Evolutionary conservation across 2,888 invertebrate genomes (phyloP).

Genomic region (Parascotia fuliginaria): DNA sequence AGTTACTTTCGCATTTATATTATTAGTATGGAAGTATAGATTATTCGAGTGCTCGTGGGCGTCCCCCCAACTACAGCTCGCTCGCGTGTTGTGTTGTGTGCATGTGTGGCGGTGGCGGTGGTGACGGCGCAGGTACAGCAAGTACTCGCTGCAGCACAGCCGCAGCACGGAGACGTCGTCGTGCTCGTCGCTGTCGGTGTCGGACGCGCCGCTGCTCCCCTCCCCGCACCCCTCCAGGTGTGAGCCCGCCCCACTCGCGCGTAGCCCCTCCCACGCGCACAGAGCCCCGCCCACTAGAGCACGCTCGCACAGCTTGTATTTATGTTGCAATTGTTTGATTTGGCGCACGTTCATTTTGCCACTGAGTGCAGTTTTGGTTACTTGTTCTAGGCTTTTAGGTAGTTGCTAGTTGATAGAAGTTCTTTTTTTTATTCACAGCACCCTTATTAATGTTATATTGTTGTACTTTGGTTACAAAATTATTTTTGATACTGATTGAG

Average conservation of each 20-base stretch:
- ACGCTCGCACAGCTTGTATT: conserved; percentile 1
- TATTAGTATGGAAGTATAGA: too few relatives aligned
- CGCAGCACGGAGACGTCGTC: conserved; percentile 71
- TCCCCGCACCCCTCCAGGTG: conserved; percentile 63
- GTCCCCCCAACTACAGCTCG: neutral
- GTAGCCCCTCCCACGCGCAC: neutral
- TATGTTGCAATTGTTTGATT: conserved; percentile 4
- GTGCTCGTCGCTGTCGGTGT: conserved; percentile 68
- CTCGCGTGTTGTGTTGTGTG: neutral
- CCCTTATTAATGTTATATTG: neutral
- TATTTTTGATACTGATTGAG: too few relatives aligned
- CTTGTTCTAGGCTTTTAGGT: neutral
- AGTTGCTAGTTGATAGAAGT: neutral
- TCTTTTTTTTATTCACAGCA: neutral
- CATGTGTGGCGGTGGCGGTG: neutral
- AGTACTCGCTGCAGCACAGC: conserved; percentile 80
- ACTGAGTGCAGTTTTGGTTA: neutral
- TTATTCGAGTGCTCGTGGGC: neutral
- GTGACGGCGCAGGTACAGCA: conserved; percentile 67
- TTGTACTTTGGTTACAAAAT: too few relatives aligned
- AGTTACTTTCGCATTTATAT: too few relatives aligned
- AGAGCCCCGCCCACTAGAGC: neutral
- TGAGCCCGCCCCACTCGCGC: conserved; percentile 9
- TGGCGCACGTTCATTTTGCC: neutral
- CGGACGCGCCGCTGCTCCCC: conserved; percentile 56